Conservation (phyloP, 1,140 invertebrate genomes). For the Penaeus vannamei region DNA sequence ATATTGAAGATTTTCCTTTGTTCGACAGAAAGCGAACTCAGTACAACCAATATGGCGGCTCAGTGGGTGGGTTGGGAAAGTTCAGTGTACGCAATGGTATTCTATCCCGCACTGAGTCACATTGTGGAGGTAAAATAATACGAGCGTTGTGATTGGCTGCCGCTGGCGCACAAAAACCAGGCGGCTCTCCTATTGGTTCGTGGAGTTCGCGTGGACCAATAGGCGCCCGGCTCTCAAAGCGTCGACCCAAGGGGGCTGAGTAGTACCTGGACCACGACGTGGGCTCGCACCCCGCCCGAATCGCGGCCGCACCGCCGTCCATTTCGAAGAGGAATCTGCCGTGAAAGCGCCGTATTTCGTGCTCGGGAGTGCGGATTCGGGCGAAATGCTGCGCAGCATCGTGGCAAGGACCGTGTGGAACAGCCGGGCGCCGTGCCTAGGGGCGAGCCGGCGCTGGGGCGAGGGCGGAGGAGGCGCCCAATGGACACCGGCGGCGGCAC, state of each 20-base stretch:
- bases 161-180: too few species aligned
- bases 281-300: constrained; percentile 4
- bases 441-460: neutral
- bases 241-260: neutral
- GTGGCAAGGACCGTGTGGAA: constrained; percentile 49
- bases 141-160: constrained; percentile 26
- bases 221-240: neutral
- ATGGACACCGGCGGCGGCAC: neutral
- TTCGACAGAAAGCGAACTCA: constrained; percentile 57
- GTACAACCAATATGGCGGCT: constrained; percentile 63
- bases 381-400: constrained; percentile 36
- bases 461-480: neutral
- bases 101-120: neutral
- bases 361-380: constrained; percentile 16
- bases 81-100: constrained; percentile 49
- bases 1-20: constrained; percentile 14
- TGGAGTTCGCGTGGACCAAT: constrained; percentile 1
- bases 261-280: constrained; percentile 28
- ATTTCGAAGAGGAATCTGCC: constrained; percentile 59
- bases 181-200: neutral
- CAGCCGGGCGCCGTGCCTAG: neutral
- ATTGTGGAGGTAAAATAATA: neutral
- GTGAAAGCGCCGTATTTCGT: constrained; percentile 47
- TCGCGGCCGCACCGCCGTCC: neutral
- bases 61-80: neutral